Evolutionary conservation across 2,888 invertebrate genomes (phyloP), one percentile per base, ranked within the genome.

Genomic region (Synergus japonicus): DNA sequence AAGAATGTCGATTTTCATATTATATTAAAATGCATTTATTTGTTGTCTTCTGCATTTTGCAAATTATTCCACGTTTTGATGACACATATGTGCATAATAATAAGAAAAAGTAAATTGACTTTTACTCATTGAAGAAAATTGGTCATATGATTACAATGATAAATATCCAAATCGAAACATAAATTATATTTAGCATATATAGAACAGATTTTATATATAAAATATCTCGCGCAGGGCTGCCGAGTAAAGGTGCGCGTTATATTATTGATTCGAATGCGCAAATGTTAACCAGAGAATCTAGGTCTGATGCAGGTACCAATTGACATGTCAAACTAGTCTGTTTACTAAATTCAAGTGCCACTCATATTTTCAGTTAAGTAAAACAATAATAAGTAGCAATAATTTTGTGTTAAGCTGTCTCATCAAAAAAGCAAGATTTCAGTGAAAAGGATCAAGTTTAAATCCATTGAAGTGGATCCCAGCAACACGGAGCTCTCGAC

Each of bases 231-330:
- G 89, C 89, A 89, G 82, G 89, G 89, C 89, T 88, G 84, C 81
- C 73, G 78, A 73, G 73, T 41, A 73, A 73, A 54, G n/a, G 78
- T 83, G 86, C 86, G 85, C 84, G 81, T 82, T 83, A 84, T 76
- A 78, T 86, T 91, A 91, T 91, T 88, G 91, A 92, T 91, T 91
- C 83, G 86, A 91, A 90, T 90, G 91, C 91, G 91, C 90, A 91
- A 90, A 81, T 82, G 81, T 81, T 82, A 79, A 80, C 79, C 80
- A 78, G 79, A 80, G 80, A 81, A 81, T 79, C 80, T 78, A 83
- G 80, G 81, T 66, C 79, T 82, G 80, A 77, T 77, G 65, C 66
- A 76, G 69, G 66, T 73, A 83, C 76, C 81, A 83, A 66, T 81
- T 80, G 80, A 78, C 58, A 79, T 78, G 63, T 80, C 73, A 76